These are phyloP conservation scores for Paguma larvata DNA, from an alignment of 2,797 vertebrate species.

Conservation along the genomic window DNA sequence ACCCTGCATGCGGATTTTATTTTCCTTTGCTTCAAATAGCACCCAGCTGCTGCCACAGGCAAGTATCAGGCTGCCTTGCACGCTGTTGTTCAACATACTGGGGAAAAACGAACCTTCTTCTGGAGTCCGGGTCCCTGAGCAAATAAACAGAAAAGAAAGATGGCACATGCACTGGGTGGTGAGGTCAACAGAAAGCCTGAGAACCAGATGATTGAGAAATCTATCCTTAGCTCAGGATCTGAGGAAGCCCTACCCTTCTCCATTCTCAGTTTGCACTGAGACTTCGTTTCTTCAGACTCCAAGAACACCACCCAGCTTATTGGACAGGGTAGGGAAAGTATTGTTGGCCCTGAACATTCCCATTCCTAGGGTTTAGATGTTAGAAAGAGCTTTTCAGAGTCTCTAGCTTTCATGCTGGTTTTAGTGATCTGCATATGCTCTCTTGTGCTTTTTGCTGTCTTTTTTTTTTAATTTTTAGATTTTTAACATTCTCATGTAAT, in stretches of 20 bases:
- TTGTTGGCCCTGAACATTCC: neutral
- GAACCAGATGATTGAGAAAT: neutral
- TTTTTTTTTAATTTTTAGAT: neutral
- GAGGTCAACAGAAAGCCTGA: neutral
- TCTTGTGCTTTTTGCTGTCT: neutral
- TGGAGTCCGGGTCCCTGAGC: slow-evolving; percentile 49
- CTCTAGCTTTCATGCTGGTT: neutral
- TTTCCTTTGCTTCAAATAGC: slow-evolving; percentile 46
- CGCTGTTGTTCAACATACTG: slow-evolving; percentile 46
- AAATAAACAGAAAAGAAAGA: slow-evolving; percentile 71
- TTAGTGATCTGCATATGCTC: neutral
- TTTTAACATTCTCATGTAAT: neutral
- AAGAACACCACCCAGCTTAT: neutral
- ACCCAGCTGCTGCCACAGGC: slow-evolving; percentile 50
- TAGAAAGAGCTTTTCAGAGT: neutral
- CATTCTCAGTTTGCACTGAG: neutral
- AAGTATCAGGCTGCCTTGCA: neutral
- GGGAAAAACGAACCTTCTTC: slow-evolving; percentile 54
- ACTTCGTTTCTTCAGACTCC: neutral
- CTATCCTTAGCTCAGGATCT: neutral
- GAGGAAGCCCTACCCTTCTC: neutral
- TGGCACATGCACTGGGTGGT: neutral
- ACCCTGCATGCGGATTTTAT: neutral
- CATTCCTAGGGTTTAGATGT: neutral
- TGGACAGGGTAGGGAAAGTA: neutral